Conservation (phyloP, 2,113 vertebrate genomes). For the Alaudala cheleensis region DNA sequence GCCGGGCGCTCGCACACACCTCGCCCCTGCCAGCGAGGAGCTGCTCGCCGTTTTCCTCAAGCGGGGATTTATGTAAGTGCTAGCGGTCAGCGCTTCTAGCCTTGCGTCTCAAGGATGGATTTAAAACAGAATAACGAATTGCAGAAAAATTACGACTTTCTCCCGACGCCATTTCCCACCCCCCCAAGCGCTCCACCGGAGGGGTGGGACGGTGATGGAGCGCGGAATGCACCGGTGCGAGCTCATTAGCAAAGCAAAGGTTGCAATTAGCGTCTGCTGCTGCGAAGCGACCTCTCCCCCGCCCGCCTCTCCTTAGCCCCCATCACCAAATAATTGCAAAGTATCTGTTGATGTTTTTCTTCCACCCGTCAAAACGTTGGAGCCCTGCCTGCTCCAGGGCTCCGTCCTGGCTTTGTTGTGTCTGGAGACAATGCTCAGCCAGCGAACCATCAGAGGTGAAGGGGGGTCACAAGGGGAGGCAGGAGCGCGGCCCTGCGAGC, state of each 20-base stretch:
- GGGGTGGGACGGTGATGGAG: background rate
- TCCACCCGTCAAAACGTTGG: conserved; percentile 50
- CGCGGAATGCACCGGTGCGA: background rate
- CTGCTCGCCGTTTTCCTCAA: background rate
- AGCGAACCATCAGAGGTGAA: conserved; percentile 17
- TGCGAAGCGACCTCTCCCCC: background rate
- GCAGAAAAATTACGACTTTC: background rate
- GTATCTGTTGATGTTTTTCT: conserved; percentile 46
- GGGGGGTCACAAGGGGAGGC: background rate
- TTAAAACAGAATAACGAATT: background rate
- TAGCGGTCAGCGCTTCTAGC: background rate
- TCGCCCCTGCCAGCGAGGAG: background rate
- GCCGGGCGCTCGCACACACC: background rate
- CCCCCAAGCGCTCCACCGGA: background rate
- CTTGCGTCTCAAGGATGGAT: background rate
- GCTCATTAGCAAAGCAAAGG: conserved; percentile 40
- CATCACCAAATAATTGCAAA: conserved; percentile 21
- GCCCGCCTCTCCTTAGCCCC: background rate
- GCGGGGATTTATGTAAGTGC: background rate
- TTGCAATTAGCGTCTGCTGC: conserved; percentile 20
- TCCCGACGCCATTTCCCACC: background rate
- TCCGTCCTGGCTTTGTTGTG: conserved; percentile 42
- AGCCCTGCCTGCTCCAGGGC: conserved; percentile 27
- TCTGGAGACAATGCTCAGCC: conserved; percentile 48
- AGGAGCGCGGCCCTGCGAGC: background rate